Base-by-base conservation (phyloP, 2,113 vertebrate genomes). In the Euleptes europaea region DNA sequence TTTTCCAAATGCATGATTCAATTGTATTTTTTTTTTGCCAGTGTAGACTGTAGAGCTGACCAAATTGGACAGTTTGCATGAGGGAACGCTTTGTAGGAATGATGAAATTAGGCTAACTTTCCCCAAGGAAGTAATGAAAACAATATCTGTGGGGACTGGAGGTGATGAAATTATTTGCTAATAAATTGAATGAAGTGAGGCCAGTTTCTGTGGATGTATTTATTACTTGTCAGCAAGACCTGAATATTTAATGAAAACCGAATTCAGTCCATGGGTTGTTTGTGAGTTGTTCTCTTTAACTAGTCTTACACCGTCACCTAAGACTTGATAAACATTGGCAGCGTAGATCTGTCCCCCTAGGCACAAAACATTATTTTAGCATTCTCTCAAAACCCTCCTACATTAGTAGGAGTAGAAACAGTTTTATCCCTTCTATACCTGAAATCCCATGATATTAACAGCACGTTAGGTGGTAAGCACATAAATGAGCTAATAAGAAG, bases 101-200 rank as follows among this genome's bases (percentile, higher is more conserved):
- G 54, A 75, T 74, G 54, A 35, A 83, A 75, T 65, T 72, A 83
- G 12, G 13, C 28, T 83, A 65, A 35, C 71, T 21, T 47, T 83
- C 71, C 57, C 28, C 54, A 83, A 65, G 71, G 57, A 83, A 65
- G 23, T 47, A 83, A 74, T 44, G 81, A 63, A 75, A 75, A 74
- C 71, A 65, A 65, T 83, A 74, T 74, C 44, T 35, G 19, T 47
- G 40, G 57, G 28, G 70, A 26, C 35, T 72, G 5, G 80, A 31
- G 38, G 69, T 83, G 60, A 83, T 75, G 42, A 74, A 75, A 83
- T 83, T 75, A 83, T 83, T 83, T 83, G 42, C 71, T 83, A 83
- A 83, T 83, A 83, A 83, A 83, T 75, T 75, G 82, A 75, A 83
- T 75, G 82, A 75, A 49, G 28, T 9, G 38, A 63, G 17, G 82